A percentile compares a stretch with the other conserved stretches of the same genome.
These are phyloP conservation scores for Rhinolophus ferrumequinum DNA, from an alignment of 2,113 vertebrate species.

Conservation along the genomic window DNA sequence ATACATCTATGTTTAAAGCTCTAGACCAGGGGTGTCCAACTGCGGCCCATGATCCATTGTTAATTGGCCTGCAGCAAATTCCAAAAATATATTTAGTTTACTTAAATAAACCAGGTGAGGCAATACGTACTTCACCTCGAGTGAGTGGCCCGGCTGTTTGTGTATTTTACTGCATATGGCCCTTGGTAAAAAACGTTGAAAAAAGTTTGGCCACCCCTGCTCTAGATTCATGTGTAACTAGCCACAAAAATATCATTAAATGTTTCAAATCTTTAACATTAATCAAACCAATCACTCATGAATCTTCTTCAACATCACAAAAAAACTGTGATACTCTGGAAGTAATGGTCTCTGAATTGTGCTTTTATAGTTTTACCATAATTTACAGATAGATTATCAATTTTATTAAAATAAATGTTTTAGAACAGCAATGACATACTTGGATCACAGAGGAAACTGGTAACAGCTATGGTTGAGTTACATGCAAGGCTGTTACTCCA, in stretches of 20 bases:
- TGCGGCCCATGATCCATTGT: too few relatives aligned
- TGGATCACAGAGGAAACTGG: background rate
- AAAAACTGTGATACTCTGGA: background rate
- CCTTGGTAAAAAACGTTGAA: too few relatives aligned
- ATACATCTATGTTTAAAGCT: conserved; percentile 37
- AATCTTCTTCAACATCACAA: conserved; percentile 19
- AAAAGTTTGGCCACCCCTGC: background rate
- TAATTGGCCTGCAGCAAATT: too few relatives aligned
- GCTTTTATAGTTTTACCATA: background rate
- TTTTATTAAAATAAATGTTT: conserved; percentile 35
- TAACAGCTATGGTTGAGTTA: background rate
- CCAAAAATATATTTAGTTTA: too few relatives aligned
- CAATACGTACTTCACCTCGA: too few relatives aligned
- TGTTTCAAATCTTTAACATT: conserved; percentile 44
- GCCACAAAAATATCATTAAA: conserved; percentile 44
- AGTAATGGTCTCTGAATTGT: background rate
- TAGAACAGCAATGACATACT: background rate
- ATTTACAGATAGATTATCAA: background rate
- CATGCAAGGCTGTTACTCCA: background rate
- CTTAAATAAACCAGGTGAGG: too few relatives aligned
- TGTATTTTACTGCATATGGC: too few relatives aligned
- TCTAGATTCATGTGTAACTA: conserved; percentile 2
- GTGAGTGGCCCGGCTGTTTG: too few relatives aligned
- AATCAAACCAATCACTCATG: conserved; percentile 27
- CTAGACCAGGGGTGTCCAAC: background rate